phyloP scores from a whole-genome alignment of 2,113 vertebrate genomes.

The Piprites chloris region DNA sequence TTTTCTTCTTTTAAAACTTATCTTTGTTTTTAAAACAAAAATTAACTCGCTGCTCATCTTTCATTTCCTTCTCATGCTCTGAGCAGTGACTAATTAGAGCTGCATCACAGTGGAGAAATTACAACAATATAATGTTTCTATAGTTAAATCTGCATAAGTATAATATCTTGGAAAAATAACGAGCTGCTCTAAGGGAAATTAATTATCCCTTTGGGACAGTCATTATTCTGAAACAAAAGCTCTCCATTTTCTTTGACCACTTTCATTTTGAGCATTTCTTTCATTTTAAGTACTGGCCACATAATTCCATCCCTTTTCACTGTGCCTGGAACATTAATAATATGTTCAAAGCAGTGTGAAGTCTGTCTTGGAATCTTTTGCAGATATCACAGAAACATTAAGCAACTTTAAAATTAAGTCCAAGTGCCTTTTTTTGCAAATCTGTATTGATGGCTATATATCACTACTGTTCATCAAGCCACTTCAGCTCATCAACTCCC shows the following conservation, averaged over 20 bases:
- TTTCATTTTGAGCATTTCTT: not conserved
- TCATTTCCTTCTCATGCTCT: conserved; percentile 3
- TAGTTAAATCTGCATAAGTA: conserved; percentile 31
- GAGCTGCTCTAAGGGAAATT: conserved; percentile 31
- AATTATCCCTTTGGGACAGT: conserved; percentile 32
- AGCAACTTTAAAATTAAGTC: conserved; percentile 26
- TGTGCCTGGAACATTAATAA: not conserved
- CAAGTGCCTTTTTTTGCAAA: not conserved
- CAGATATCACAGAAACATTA: conserved; percentile 1
- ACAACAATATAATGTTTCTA: conserved; percentile 10
- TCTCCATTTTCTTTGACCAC: not conserved
- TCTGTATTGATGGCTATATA: not conserved
- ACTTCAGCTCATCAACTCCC: not conserved
- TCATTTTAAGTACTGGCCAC: not conserved
- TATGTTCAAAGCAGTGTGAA: not conserved
- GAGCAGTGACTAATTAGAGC: conserved; percentile 29
- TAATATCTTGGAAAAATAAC: conserved; percentile 45
- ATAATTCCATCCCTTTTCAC: not conserved
- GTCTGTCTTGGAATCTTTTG: not conserved
- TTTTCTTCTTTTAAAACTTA: not conserved
- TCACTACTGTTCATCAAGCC: not conserved
- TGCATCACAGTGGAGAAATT: conserved; percentile 2
- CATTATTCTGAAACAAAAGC: conserved; percentile 12
- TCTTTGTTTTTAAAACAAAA: not conserved
- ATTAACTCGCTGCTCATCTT: not conserved